Conservation (phyloP, 92 coral and sea anemone species). For the Blastomussa wellsi region DNA sequence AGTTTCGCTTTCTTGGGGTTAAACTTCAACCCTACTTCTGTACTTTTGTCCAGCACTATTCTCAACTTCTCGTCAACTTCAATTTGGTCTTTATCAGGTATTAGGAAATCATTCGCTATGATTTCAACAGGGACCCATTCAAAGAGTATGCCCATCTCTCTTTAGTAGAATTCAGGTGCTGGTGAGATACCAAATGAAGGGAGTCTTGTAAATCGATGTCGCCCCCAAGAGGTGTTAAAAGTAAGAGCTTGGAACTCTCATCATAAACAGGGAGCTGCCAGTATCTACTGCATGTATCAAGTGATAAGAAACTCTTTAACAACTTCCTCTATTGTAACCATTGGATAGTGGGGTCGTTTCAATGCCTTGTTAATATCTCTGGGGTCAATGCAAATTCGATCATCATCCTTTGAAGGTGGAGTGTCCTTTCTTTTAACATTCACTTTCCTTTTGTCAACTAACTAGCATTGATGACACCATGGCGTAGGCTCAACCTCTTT, state of each 20-base stretch:
- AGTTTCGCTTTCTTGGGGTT: no score
- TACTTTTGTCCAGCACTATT: neutral
- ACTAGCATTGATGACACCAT: conserved; percentile 52
- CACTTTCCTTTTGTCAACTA: conserved; percentile 51
- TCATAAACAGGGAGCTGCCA: neutral
- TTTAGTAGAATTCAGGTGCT: neutral
- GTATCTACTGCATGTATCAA: neutral
- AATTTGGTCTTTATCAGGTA: neutral
- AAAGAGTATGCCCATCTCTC: conserved; percentile 1
- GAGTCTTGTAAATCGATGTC: no score
- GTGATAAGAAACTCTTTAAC: neutral
- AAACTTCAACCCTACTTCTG: no score
- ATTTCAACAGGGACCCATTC: conserved; percentile 30
- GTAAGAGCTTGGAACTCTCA: neutral
- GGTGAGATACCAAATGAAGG: no score
- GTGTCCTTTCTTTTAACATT: conserved; percentile 30
- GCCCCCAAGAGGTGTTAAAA: neutral
- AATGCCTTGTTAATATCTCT: conserved; percentile 44
- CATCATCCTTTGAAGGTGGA: conserved; percentile 24
- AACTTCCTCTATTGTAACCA: conserved; percentile 23
- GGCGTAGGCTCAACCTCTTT: conserved; percentile 48
- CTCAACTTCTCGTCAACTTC: neutral
- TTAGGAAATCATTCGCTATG: conserved; percentile 28
- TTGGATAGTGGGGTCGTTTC: conserved; percentile 30
- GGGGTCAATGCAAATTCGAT: conserved; percentile 36